Evolutionary conservation across 2,797 vertebrate species (phyloP).

Genomic region (Microtus californicus): DNA sequence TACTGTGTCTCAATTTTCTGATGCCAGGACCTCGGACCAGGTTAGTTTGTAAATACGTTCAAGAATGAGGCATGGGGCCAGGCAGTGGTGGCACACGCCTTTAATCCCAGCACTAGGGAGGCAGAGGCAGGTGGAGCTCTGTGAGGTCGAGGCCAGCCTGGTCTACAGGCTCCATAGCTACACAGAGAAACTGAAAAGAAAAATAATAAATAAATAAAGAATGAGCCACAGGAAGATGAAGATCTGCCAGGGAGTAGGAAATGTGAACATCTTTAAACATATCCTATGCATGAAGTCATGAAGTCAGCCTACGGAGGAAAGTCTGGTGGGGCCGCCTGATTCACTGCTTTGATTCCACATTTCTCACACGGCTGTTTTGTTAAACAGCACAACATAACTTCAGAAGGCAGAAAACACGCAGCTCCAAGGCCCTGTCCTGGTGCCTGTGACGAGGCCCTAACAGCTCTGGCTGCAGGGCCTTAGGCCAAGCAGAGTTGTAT

Average conservation of each 20-base stretch:
- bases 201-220: too few relatives aligned
- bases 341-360: background rate
- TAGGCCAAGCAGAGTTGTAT: rapidly evolving
- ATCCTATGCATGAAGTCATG: background rate
- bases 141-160: too few relatives aligned
- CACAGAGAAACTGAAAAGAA: too few relatives aligned
- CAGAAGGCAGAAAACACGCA: background rate
- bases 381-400: background rate
- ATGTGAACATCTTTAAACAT: background rate
- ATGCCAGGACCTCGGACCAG: background rate
- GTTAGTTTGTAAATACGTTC: background rate
- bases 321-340: background rate
- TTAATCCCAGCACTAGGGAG: too few relatives aligned
- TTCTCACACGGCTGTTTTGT: background rate
- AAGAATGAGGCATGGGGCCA: background rate
- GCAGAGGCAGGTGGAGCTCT: too few relatives aligned
- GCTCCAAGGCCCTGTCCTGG: rapidly evolving
- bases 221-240: background rate
- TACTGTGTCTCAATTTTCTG: background rate
- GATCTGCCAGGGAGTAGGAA: background rate
- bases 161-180: too few relatives aligned
- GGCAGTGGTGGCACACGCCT: too few relatives aligned
- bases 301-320: background rate
- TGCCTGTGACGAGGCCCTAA: rapidly evolving
- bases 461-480: background rate